These are phyloP conservation scores for Tokudaia tokunoshimensis DNA, from an alignment of 2,797 vertebrate species.

Conservation along the genomic window DNA sequence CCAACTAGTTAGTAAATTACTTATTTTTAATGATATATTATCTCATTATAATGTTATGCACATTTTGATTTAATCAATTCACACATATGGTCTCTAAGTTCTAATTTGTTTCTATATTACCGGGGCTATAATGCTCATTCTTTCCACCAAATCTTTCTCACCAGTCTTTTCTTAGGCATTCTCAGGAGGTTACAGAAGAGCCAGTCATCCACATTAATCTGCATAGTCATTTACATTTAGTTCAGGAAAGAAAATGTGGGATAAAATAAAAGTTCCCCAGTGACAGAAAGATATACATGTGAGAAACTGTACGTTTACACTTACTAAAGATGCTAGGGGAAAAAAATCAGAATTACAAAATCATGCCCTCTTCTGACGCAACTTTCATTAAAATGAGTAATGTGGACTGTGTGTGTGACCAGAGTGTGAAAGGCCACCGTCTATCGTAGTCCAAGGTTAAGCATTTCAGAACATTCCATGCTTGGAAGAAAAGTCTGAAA, in stretches of 20 bases:
- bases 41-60: slow-evolving; percentile 4
- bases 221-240: slow-evolving; percentile 2
- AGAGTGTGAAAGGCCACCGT: background rate
- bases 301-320: slow-evolving; percentile 27
- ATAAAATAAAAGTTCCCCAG: background rate
- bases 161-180: background rate
- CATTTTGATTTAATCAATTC: slow-evolving; percentile 25
- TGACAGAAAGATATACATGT: background rate
- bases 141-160: background rate
- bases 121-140: background rate
- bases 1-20: background rate
- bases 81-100: background rate
- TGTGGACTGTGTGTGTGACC: background rate
- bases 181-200: background rate
- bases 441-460: background rate
- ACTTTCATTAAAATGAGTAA: slow-evolving; percentile 23
- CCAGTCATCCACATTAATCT: background rate
- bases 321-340: background rate
- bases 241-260: slow-evolving; percentile 21
- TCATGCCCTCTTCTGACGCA: background rate
- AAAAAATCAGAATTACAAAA: slow-evolving; percentile 37
- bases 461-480: slow-evolving; percentile 43
- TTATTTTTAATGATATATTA: background rate
- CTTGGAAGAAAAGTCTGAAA: slow-evolving; percentile 22
- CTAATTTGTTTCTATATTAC: slow-evolving; percentile 33